These are phyloP conservation scores for Oeneis ivallda DNA, from an alignment of 2,888 invertebrate species.

Conservation along the genomic window DNA sequence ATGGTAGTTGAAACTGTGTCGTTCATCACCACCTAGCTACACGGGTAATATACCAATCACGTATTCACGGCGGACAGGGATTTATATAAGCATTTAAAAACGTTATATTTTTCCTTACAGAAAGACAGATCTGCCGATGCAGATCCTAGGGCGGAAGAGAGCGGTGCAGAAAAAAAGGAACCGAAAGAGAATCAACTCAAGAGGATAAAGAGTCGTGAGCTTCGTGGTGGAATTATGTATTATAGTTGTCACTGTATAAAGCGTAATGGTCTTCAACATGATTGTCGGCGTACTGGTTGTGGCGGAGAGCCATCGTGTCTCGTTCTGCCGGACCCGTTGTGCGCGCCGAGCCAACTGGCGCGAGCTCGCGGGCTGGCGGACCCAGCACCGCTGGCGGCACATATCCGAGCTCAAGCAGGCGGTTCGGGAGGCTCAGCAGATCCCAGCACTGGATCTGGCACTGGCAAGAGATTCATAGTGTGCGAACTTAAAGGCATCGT, in stretches of 20 bases:
- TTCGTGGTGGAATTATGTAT: conserved; percentile 79
- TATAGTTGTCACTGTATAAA: conserved; percentile 82
- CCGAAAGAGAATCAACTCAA: conserved; percentile 73
- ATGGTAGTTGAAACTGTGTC: conserved; percentile 59
- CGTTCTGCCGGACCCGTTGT: conserved; percentile 77
- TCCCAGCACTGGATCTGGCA: conserved; percentile 46
- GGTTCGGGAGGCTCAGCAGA: conserved; percentile 46
- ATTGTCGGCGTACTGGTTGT: conserved; percentile 79
- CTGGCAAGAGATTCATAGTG: conserved; percentile 71
- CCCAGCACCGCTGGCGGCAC: conserved; percentile 61
- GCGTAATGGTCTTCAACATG: conserved; percentile 82
- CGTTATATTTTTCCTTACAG: conserved; percentile 49
- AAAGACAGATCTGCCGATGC: conserved; percentile 55
- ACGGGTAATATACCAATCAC: conserved; percentile 58
- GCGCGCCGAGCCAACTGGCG: conserved; percentile 78
- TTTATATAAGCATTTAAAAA: conserved; percentile 25
- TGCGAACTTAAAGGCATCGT: conserved; percentile 71
- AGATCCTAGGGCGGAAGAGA: conserved; percentile 57
- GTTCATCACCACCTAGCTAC: conserved; percentile 46
- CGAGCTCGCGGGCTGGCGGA: conserved; percentile 71
- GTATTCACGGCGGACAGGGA: conserved; percentile 62
- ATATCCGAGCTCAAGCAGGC: conserved; percentile 52
- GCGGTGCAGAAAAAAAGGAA: conserved; percentile 64
- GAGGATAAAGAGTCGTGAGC: conserved; percentile 76
- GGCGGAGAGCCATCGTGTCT: conserved; percentile 78